These are phyloP conservation scores for Potamarius usumacintae DNA, from an alignment of 2,113 vertebrate genomes.

Conservation along the genomic window DNA sequence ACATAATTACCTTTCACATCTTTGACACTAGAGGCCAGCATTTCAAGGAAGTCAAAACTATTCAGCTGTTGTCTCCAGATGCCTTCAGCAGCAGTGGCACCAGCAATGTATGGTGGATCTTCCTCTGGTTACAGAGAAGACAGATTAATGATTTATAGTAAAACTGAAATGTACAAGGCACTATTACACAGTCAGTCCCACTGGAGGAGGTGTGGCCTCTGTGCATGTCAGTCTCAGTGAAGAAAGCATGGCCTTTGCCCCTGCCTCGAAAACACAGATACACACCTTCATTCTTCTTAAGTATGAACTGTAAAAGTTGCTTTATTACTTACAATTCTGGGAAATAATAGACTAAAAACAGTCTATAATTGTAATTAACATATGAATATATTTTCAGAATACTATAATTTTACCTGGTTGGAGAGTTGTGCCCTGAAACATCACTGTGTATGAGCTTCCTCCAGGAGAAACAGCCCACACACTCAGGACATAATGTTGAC, in stretches of 20 bases:
- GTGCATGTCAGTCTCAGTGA: not conserved
- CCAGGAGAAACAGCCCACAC: conserved; percentile 73
- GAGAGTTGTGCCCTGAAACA: conserved; percentile 71
- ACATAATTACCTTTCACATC: conserved; percentile 69
- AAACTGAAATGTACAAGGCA: not conserved
- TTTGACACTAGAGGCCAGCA: conserved; percentile 60
- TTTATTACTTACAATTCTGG: not conserved
- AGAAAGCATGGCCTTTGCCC: not conserved
- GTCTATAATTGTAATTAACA: not conserved
- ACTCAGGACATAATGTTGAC: conserved; percentile 60
- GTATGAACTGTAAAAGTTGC: not conserved
- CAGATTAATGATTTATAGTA: not conserved
- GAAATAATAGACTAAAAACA: not conserved
- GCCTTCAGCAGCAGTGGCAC: conserved; percentile 62
- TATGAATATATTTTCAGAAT: not conserved
- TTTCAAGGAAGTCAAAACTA: conserved; percentile 65
- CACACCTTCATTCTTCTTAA: not conserved
- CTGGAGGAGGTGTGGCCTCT: not conserved
- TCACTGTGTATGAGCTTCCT: conserved; percentile 66
- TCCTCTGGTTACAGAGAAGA: conserved; percentile 56
- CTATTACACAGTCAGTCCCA: not conserved
- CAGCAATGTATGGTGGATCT: conserved; percentile 68
- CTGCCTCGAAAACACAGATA: not conserved
- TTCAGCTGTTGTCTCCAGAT: conserved; percentile 73
- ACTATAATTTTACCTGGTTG: conserved; percentile 63